Evolutionary conservation across 1,140 invertebrate genomes (phyloP).

Genomic region (Planococcus citri): DNA sequence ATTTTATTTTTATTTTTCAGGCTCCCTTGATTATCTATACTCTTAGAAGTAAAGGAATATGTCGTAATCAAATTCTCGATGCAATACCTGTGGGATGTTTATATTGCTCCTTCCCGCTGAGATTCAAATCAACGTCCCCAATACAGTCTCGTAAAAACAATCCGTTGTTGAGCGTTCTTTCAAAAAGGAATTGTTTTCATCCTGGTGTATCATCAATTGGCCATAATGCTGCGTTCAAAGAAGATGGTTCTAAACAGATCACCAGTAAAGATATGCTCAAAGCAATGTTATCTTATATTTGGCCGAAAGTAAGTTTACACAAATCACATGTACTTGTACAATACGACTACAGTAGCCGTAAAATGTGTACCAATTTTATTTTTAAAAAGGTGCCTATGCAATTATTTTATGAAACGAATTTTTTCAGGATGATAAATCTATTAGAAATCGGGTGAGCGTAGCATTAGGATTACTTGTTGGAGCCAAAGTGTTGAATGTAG

Average conservation of each 20-base stretch:
- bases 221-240: slow-evolving; percentile 45
- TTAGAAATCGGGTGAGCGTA: slow-evolving; percentile 68
- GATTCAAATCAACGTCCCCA: not conserved
- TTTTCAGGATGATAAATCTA: slow-evolving; percentile 57
- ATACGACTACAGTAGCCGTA: too few relatives aligned
- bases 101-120: not conserved
- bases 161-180: slow-evolving; percentile 32
- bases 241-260: slow-evolving; percentile 41
- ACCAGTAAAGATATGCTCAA: slow-evolving; percentile 67
- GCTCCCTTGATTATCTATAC: not conserved
- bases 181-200: slow-evolving; percentile 76
- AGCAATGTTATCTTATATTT: slow-evolving; percentile 83
- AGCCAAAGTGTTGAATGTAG: slow-evolving; percentile 79
- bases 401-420: not conserved
- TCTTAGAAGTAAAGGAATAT: not conserved
- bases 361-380: too few relatives aligned
- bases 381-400: too few relatives aligned
- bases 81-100: not conserved
- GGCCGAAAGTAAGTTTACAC: slow-evolving; percentile 64
- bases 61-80: not conserved
- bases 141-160: not conserved
- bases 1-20: slow-evolving; percentile 1
- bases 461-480: slow-evolving; percentile 66
- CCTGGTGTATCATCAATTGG: slow-evolving; percentile 62
- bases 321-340: not conserved